Percentiles rank a stretch among this genome's conserved stretches.
These are phyloP conservation scores for Euborellia annulipes DNA, from an alignment of 1,140 invertebrate species.

Conservation along the genomic window DNA sequence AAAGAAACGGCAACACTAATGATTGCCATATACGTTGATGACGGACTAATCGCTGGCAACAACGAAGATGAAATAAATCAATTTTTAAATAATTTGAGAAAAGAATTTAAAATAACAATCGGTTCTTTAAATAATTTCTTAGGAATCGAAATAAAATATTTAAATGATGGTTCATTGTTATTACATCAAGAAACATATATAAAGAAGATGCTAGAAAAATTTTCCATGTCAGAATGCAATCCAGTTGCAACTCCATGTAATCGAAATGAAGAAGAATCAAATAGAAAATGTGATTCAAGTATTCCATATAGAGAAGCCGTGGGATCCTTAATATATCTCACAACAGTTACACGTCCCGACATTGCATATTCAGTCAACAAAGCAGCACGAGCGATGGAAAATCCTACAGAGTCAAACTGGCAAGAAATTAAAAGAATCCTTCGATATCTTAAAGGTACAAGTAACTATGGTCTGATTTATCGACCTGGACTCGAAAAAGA, in stretches of 20 bases:
- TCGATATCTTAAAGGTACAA: too few species aligned
- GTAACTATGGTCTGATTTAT: too few species aligned
- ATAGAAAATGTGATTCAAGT: too few species aligned
- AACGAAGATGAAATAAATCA: constrained; percentile 12
- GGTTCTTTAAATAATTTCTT: too few species aligned
- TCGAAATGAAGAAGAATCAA: too few species aligned
- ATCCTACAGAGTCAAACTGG: constrained; percentile 16
- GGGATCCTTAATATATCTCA: constrained; percentile 23
- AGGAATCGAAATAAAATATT: constrained; percentile 15
- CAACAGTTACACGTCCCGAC: constrained; percentile 21
- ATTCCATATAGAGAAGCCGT: too few species aligned
- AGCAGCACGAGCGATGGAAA: constrained; percentile 18
- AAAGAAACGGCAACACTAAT: too few species aligned
- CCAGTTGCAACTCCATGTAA: constrained; percentile 18
- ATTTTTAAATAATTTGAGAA: too few species aligned
- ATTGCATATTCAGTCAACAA: constrained; percentile 20
- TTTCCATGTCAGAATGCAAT: constrained; percentile 17
- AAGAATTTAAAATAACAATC: too few species aligned
- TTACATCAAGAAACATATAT: constrained; percentile 16
- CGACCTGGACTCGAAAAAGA: too few species aligned
- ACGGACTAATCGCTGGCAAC: constrained; percentile 18
- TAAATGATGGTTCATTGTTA: constrained; percentile 11
- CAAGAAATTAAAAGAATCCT: constrained; percentile 19
- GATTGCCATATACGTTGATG: constrained; percentile 23
- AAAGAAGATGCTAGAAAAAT: constrained; percentile 15